Evolutionary conservation across 2,113 vertebrate genomes (phyloP), one percentile per base, ranked within the genome.

Genomic region (Psittacula cyanocephala): DNA sequence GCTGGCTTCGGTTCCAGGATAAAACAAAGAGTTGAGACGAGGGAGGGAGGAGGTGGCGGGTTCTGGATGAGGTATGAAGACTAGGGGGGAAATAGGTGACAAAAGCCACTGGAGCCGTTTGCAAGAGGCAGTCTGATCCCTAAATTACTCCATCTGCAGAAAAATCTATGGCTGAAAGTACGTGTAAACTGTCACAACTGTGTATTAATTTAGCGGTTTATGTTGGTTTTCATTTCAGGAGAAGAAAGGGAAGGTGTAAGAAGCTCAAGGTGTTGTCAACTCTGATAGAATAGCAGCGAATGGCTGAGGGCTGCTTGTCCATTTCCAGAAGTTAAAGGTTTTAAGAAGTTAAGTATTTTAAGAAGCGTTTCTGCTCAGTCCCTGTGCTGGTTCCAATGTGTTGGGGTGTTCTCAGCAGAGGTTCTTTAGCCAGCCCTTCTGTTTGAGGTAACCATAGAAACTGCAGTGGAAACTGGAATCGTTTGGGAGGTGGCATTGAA

Each of bases 181-280:
- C 0, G 6, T 6, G 13, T 62, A 39, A 91, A 27, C 47, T 90
- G 72, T 60, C 86, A 75, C 50, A 93, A 62, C 29, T 47, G 17
- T 29, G 37, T 70, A 29, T 89, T 94, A 80, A 96, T 86, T 31
- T 44, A 59, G 88, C 28, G 6, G 69, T 81, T 83, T 37, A 10
- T 93, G 85, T 75, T 84, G 43, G 65, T 88, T 93, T 88, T 84
- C 37, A 84, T 96, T 96, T 71, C 96, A 97, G 96, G 93, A 75
- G 74, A 49, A 96, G 88, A 90, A 86, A 81, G 86, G 41, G 69
- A 90, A 75, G 59, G 37, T 63, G 9, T 24, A 27, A 93, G 90
- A 88, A 89, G 89, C 65, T 46, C 35, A 29, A 91, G 72, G 52
- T 78, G 22, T 63, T 94, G 33, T 28, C 69, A 65, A 86, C 52